Conservation (phyloP, 2,888 invertebrate species). For the Euspilapteryx auroguttella region DNA sequence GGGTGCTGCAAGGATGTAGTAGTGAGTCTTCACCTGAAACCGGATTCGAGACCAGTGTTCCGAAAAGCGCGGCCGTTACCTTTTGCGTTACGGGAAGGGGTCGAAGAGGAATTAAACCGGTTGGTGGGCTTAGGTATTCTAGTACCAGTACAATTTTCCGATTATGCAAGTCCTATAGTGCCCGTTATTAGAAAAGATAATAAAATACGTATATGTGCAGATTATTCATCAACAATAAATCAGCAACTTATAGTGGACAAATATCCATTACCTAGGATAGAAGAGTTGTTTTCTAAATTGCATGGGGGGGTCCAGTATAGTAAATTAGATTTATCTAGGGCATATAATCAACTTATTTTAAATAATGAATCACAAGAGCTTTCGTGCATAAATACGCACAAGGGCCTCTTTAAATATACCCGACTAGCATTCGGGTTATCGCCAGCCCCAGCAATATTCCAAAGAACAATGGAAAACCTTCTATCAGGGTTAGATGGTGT, state of each 20-base stretch:
- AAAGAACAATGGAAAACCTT: not conserved
- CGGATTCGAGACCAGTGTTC: not conserved
- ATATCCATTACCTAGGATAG: conserved; percentile 1
- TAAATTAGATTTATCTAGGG: not conserved
- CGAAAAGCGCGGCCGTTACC: not conserved
- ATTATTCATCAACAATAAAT: not conserved
- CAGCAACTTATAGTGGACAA: not conserved
- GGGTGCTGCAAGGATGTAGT: not conserved
- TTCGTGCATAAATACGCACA: not conserved
- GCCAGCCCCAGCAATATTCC: not conserved
- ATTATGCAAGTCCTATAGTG: not conserved
- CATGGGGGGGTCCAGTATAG: not conserved
- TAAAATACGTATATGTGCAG: not conserved
- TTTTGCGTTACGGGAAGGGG: not conserved
- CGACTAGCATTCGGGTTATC: not conserved
- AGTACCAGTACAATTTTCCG: not conserved
- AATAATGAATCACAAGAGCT: not conserved
- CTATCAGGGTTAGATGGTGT: not conserved
- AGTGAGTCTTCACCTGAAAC: not conserved
- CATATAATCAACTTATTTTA: not conserved
- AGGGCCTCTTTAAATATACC: not conserved
- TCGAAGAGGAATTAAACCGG: not conserved
- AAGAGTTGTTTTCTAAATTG: not conserved
- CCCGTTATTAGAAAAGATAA: not conserved
- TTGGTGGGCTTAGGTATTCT: not conserved